phyloP scores from a whole-genome alignment of 1,140 invertebrate genomes.

The Leptonema lineaticorne region DNA sequence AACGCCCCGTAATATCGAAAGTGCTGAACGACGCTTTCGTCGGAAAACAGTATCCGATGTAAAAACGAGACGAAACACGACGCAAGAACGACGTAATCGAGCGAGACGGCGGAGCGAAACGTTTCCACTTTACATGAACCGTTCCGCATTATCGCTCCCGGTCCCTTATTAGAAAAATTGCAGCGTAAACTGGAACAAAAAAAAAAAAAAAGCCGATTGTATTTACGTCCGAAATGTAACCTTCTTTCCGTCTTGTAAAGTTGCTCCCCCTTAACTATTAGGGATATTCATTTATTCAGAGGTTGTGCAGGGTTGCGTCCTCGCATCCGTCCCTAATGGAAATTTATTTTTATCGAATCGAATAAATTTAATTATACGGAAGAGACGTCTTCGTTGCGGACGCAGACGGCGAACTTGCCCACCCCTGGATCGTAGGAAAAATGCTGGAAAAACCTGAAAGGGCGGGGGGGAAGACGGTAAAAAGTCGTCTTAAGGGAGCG shows the following conservation, averaged over 20 bases:
- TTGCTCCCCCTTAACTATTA: not conserved
- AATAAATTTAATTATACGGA: constrained; percentile 35
- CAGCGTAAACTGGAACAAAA: not conserved
- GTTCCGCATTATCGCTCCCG: not conserved
- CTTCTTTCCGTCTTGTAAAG: too few species aligned
- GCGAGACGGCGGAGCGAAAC: too few species aligned
- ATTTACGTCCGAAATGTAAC: not conserved
- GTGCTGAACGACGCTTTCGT: too few species aligned
- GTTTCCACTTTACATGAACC: not conserved
- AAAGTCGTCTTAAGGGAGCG: not conserved
- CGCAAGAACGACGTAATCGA: too few species aligned
- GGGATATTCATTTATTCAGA: constrained; percentile 14
- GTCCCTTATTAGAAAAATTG: constrained; percentile 5
- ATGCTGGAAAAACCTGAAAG: not conserved
- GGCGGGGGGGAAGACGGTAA: not conserved
- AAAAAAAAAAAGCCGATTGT: constrained; percentile 9
- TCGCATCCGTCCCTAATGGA: constrained; percentile 21
- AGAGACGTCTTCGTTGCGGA: constrained; percentile 26
- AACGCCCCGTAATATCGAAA: too few species aligned
- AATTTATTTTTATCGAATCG: constrained; percentile 32
- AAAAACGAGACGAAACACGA: too few species aligned
- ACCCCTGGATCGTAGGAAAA: not conserved
- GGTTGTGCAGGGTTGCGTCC: constrained; percentile 7
- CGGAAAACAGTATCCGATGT: too few species aligned
- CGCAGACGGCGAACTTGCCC: constrained; percentile 5